Conservation (phyloP, 2,797 vertebrate species). For the Tympanoctomys barrerae region DNA sequence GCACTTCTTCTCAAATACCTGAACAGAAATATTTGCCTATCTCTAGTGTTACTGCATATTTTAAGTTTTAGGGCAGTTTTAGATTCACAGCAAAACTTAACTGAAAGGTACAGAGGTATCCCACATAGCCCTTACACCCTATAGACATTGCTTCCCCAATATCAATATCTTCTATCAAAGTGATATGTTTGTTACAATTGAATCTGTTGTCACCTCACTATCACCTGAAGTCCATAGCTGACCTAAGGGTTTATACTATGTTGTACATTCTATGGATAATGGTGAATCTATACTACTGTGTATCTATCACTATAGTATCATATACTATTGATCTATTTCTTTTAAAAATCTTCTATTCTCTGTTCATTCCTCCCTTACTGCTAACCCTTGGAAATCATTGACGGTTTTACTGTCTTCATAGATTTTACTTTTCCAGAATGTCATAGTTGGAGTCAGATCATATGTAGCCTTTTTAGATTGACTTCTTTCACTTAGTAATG, state of each 20-base stretch:
- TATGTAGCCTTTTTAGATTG: background rate
- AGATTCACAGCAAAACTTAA: slow-evolving; percentile 4
- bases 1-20: background rate
- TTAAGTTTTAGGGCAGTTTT: background rate
- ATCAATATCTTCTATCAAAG: background rate
- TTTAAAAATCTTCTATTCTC: background rate
- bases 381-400: background rate
- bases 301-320: background rate
- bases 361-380: background rate
- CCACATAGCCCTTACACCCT: rapidly evolving
- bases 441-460: background rate
- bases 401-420: background rate
- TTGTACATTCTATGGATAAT: background rate
- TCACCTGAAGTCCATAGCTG: background rate
- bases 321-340: background rate
- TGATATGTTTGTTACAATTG: background rate
- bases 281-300: background rate
- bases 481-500: background rate
- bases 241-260: background rate
- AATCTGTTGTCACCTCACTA: background rate
- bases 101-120: background rate
- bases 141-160: background rate
- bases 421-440: background rate
- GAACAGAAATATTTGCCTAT: background rate
- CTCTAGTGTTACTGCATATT: background rate